A percentile compares a stretch with the other conserved stretches of the same genome.
These are phyloP conservation scores for Hypercompe scribonia DNA, from an alignment of 2,888 invertebrate genomes.

Conservation along the genomic window DNA sequence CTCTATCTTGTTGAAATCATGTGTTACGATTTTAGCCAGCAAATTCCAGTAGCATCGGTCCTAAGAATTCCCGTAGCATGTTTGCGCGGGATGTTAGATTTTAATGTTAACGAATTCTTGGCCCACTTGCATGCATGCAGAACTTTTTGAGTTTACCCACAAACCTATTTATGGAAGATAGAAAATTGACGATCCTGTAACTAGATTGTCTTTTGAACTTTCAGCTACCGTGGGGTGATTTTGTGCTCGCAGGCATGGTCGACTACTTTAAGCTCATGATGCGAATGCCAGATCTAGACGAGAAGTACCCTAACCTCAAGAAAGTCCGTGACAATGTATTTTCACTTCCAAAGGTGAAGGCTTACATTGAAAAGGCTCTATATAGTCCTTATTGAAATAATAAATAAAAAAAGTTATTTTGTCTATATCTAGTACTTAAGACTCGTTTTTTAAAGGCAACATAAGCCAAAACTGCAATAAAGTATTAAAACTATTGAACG, in stretches of 20 bases:
- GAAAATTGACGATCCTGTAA: neutral
- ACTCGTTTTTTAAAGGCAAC: too few species aligned
- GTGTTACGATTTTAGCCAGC: too few species aligned
- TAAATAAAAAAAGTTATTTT: neutral
- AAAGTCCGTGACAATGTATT: slow-evolving; percentile 37
- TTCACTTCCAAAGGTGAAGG: neutral
- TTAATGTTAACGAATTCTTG: too few species aligned
- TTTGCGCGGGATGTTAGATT: too few species aligned
- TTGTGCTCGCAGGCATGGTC: slow-evolving; percentile 55
- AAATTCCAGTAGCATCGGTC: too few species aligned
- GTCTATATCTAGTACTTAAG: neutral
- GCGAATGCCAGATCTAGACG: slow-evolving; percentile 59
- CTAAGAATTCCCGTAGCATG: too few species aligned
- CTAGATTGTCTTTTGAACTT: neutral
- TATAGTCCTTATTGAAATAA: neutral
- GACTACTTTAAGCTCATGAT: slow-evolving; percentile 56
- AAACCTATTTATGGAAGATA: too few species aligned
- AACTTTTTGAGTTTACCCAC: too few species aligned
- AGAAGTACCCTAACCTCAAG: slow-evolving; percentile 69
- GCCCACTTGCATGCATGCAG: too few species aligned
- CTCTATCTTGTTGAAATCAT: too few species aligned
- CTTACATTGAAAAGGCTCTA: neutral
- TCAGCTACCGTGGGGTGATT: slow-evolving; percentile 64
- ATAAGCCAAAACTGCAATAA: neutral
- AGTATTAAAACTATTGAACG: too few species aligned